Evolutionary conservation across 2,888 invertebrate species (phyloP), one percentile per base, ranked within the genome.

Genomic region (Pyrochroa serraticornis): DNA sequence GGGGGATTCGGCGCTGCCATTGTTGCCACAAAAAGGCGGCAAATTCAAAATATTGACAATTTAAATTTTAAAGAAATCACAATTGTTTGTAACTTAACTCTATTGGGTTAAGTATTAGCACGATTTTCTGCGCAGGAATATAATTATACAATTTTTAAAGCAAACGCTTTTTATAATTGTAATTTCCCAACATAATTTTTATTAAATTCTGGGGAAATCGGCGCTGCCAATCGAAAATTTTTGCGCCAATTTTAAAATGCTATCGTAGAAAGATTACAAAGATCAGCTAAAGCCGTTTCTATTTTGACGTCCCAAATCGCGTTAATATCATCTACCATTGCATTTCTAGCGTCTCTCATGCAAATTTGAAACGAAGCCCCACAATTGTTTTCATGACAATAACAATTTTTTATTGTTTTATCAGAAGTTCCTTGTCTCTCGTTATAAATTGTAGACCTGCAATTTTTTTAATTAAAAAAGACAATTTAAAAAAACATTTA

Each of bases 391-490:
- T 7, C 22, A 0, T 44, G 31, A 12, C 51, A 51, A 32, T 44
- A 51, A 35, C 51, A 51, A 13, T 44, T 43, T 9, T 43, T 31
- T 12, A 51, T 9, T 0, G 36, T 44, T 22, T 44, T 43, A 7
- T 44, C 13, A 10, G 22, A 5, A 2, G 7, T 7, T 30, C 30
- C 12, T 13, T 43, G 3, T 1, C 43, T 32, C 22, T 35, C 33
- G n/a, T 22, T 44, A n/a, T 44, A 51, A 9, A 51, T 43, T 51
- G 22, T 35, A 13, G 30, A 43, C 22, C 51, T 51, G 22, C 5
- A 13, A 35, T 3, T 7, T 12, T 6, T 7, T 7, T 3, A 30
- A 13, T 49, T 41, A 39, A 5, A 34, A 5, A 13, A 10, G n/a
- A 34, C 9, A 49, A 34, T 13, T 35, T 22, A 6, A 9, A 1